phyloP scores from a whole-genome alignment of 2,113 vertebrate genomes.

The Otocyon megalotis region DNA sequence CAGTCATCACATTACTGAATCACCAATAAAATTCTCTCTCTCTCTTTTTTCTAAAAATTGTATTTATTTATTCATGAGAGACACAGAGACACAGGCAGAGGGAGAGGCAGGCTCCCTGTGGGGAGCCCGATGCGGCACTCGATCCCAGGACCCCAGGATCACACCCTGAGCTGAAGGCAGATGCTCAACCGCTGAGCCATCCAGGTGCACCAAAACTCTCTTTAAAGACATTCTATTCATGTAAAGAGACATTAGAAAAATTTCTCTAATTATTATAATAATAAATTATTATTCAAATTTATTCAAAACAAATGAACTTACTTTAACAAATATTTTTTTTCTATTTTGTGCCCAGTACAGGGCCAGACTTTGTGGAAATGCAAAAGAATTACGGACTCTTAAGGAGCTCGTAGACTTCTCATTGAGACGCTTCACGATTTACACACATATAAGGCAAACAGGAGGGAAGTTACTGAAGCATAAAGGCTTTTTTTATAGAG shows the following conservation, averaged over 20 bases:
- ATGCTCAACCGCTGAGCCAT: too few species aligned
- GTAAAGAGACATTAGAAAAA: background rate
- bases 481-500: background rate
- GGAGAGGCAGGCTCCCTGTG: too few species aligned
- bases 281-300: background rate
- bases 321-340: background rate
- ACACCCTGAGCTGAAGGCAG: too few species aligned
- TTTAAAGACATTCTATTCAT: background rate
- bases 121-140: too few species aligned
- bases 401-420: background rate
- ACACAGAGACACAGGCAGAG: too few species aligned
- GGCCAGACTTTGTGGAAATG: background rate
- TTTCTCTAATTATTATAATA: background rate
- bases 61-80: too few species aligned
- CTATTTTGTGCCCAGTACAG: background rate
- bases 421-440: background rate
- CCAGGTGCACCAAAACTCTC: too few species aligned
- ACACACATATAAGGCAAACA: background rate
- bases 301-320: background rate
- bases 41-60: too few species aligned
- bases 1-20: background rate
- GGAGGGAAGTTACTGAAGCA: background rate
- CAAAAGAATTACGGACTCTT: background rate
- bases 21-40: background rate
- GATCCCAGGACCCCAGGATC: too few species aligned